Evolutionary conservation across 2,888 invertebrate genomes (phyloP).

Genomic region (Hetaerina titia): DNA sequence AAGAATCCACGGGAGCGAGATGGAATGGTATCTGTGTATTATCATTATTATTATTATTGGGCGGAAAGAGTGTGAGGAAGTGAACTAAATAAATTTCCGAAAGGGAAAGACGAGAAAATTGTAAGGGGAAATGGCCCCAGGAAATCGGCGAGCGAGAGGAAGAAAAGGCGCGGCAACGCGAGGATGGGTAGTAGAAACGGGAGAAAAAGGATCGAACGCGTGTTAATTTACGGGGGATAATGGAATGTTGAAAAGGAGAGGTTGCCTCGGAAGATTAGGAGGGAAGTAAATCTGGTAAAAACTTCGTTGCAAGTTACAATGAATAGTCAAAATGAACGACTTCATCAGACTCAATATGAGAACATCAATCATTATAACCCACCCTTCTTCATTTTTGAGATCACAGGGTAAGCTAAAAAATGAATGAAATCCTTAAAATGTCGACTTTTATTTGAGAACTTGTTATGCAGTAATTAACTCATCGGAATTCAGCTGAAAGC

Average conservation of each 20-base stretch:
- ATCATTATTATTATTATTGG: neutral
- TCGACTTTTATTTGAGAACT: no score
- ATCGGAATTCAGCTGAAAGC: no score
- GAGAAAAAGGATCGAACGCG: neutral
- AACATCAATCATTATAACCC: neutral
- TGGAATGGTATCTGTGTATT: constrained; percentile 1
- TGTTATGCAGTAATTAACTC: no score
- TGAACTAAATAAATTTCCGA: constrained; percentile 16
- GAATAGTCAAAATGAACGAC: neutral
- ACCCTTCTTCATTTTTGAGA: neutral
- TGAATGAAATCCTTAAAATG: no score
- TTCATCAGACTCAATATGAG: neutral
- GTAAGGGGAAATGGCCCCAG: no score
- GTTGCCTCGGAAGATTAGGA: neutral
- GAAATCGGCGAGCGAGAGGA: neutral
- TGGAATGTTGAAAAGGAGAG: neutral
- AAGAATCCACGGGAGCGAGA: constrained; percentile 2
- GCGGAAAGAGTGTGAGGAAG: neutral
- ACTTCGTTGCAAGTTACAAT: neutral
- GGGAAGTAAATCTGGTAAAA: neutral
- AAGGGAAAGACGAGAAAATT: neutral
- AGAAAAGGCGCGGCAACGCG: neutral
- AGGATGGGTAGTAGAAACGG: neutral
- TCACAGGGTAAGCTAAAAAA: no score
- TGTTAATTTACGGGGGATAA: neutral